Conservation (phyloP, 2,888 invertebrate species). For the Agapostemon virescens region DNA sequence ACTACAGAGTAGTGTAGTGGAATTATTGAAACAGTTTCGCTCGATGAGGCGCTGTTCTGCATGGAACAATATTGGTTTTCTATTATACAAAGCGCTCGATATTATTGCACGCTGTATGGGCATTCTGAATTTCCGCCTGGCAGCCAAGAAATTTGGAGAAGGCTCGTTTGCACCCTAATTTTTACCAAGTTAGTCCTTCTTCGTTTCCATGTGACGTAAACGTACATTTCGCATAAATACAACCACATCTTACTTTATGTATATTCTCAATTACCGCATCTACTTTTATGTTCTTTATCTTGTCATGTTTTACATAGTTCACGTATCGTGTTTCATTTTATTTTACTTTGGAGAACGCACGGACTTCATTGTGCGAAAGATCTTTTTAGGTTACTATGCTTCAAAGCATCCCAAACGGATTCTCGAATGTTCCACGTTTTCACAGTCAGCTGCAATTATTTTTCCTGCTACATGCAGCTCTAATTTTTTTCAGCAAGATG, state of each 20-base stretch:
- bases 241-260: neutral
- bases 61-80: neutral
- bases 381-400: neutral
- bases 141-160: too few species aligned
- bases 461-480: neutral
- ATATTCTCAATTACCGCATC: neutral
- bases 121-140: too few species aligned
- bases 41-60: neutral
- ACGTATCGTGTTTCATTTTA: neutral
- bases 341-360: neutral
- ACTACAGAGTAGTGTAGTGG: constrained; percentile 32
- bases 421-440: neutral
- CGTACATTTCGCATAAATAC: neutral
- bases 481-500: neutral
- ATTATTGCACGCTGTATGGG: neutral
- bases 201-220: neutral
- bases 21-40: neutral
- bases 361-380: neutral
- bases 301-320: neutral
- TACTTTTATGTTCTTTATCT: too few species aligned
- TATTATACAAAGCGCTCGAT: neutral
- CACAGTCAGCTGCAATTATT: neutral
- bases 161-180: neutral
- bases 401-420: neutral
- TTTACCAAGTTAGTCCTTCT: too few species aligned